Evolutionary conservation across 2,888 invertebrate species (phyloP).

Genomic region (Panopea generosa): DNA sequence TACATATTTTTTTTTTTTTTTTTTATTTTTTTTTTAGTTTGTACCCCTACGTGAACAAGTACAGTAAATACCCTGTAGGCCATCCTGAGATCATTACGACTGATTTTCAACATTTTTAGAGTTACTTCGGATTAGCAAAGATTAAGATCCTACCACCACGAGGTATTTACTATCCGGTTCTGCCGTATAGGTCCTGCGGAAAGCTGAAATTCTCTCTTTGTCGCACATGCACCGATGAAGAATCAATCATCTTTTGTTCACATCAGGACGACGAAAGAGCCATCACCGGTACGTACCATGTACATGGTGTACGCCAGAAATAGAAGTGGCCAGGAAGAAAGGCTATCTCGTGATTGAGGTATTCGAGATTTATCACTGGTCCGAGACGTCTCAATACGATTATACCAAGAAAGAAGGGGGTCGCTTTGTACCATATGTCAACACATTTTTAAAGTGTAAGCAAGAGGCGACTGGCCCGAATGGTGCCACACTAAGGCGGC

Average conservation of each 20-base stretch:
- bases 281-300: slow-evolving; percentile 77
- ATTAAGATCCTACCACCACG: slow-evolving; percentile 50
- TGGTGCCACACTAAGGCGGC: slow-evolving; percentile 65
- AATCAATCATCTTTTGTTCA: slow-evolving; percentile 44
- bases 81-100: slow-evolving; percentile 42
- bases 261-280: slow-evolving; percentile 73
- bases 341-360: slow-evolving; percentile 78
- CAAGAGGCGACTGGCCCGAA: slow-evolving; percentile 14
- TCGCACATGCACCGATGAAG: slow-evolving; percentile 61
- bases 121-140: slow-evolving; percentile 36
- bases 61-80: slow-evolving; percentile 65
- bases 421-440: slow-evolving; percentile 76
- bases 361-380: slow-evolving; percentile 80
- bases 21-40: slow-evolving; percentile 8
- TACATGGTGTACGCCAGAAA: slow-evolving; percentile 80
- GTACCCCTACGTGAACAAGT: slow-evolving; percentile 59
- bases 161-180: slow-evolving; percentile 75
- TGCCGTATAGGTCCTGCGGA: slow-evolving; percentile 69
- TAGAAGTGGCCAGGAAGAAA: slow-evolving; percentile 73
- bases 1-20: not conserved
- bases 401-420: slow-evolving; percentile 23
- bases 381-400: slow-evolving; percentile 44
- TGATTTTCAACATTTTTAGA: not conserved
- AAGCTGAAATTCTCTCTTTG: slow-evolving; percentile 83
- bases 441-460: slow-evolving; percentile 44